These are phyloP conservation scores for Steinernema scapterisci DNA, from an alignment of 2,888 invertebrate species.

Conservation along the genomic window DNA sequence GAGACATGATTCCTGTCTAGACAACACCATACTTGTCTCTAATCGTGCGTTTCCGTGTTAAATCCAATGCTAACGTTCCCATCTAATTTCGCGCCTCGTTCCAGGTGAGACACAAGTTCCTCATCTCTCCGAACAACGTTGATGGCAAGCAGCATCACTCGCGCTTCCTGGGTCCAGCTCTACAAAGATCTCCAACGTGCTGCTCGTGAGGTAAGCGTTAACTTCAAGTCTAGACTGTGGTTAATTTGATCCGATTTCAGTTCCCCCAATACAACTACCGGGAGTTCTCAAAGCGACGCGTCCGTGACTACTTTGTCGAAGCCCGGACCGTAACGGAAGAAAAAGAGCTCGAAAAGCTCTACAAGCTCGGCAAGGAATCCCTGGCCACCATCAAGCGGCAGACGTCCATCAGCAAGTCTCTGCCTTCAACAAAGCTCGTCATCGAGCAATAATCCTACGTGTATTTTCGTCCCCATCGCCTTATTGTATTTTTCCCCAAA, in stretches of 20 bases:
- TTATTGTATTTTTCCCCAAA: neutral
- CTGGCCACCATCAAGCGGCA: slow-evolving; percentile 52
- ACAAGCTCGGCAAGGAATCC: slow-evolving; percentile 50
- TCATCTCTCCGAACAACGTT: neutral
- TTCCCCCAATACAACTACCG: slow-evolving; percentile 66
- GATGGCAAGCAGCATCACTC: slow-evolving; percentile 41
- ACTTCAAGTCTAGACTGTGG: neutral
- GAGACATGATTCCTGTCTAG: no score
- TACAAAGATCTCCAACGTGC: slow-evolving; percentile 63
- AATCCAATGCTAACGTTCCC: no score
- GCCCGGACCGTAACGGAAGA: slow-evolving; percentile 52
- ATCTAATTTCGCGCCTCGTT: neutral
- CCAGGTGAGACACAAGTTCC: slow-evolving; percentile 14
- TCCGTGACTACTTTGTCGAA: slow-evolving; percentile 64
- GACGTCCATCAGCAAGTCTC: slow-evolving; percentile 47
- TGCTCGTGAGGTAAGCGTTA: slow-evolving; percentile 50
- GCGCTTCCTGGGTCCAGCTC: slow-evolving; percentile 55
- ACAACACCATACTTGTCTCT: no score
- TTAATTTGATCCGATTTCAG: slow-evolving; percentile 43
- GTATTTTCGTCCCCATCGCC: neutral
- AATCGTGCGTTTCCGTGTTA: no score
- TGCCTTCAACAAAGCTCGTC: slow-evolving; percentile 58
- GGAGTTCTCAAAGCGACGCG: slow-evolving; percentile 62
- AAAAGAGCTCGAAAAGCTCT: slow-evolving; percentile 48
- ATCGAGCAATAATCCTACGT: slow-evolving; percentile 49